Conservation (phyloP, 2,113 vertebrate genomes). For the Menura novaehollandiae region DNA sequence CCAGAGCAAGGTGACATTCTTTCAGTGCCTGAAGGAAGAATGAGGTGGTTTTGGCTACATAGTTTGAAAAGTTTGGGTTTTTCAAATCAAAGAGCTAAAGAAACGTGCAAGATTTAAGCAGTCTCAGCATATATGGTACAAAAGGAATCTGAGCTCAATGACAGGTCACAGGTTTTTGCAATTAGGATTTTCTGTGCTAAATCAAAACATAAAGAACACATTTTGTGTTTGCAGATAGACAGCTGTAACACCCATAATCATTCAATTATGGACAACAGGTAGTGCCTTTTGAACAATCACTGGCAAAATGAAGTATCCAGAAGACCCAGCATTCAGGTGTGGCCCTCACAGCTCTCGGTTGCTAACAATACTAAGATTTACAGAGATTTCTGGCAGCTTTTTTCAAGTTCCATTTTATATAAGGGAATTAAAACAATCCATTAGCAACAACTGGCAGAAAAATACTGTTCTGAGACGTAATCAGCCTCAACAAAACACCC, state of each 20-base stretch:
- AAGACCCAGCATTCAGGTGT: background rate
- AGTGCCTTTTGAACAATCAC: background rate
- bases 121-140: background rate
- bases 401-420: background rate
- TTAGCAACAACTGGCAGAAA: background rate
- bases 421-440: background rate
- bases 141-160: background rate
- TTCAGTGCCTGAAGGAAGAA: background rate
- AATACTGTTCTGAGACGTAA: background rate
- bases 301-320: background rate
- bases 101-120: background rate
- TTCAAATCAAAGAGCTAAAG: background rate
- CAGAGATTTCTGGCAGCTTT: background rate
- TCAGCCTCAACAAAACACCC: background rate
- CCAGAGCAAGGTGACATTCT: background rate
- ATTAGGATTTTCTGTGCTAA: background rate
- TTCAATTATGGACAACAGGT: background rate
- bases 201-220: background rate
- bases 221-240: background rate
- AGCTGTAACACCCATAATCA: background rate
- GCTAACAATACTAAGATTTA: background rate
- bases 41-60: background rate
- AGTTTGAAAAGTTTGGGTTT: background rate
- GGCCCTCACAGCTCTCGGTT: background rate
- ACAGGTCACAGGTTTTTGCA: background rate